Percentiles rank a stretch among this genome's conserved stretches.
phyloP scores from a whole-genome alignment of 2,113 vertebrate genomes.

The Phaethornis superciliosus region DNA sequence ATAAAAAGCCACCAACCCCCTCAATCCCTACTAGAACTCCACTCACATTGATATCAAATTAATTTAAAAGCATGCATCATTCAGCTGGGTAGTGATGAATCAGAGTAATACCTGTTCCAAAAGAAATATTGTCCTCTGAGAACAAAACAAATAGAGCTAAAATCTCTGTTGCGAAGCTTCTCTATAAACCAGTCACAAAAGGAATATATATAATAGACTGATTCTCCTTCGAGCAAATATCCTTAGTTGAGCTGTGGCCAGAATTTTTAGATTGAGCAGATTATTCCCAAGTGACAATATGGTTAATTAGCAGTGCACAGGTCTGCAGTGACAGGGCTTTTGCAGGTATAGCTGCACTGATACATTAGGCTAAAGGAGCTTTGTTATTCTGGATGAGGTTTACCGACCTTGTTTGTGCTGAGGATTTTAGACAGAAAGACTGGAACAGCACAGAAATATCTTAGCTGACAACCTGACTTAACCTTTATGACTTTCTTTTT shows the following conservation, averaged over 20 bases:
- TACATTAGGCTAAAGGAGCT: not conserved
- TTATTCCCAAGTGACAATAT: conserved; percentile 30
- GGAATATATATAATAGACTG: not conserved
- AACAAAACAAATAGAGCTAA: not conserved
- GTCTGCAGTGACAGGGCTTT: not conserved
- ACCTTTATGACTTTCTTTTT: not conserved
- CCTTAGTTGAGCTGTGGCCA: not conserved
- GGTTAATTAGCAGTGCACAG: conserved; percentile 12
- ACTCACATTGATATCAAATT: not conserved
- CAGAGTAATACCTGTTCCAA: not conserved
- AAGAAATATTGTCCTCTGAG: not conserved
- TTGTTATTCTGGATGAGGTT: not conserved
- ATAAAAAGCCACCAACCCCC: not conserved
- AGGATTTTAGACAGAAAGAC: not conserved
- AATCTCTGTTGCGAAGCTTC: not conserved
- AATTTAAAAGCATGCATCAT: conserved; percentile 13
- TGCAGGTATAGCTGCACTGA: not conserved
- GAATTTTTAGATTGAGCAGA: conserved; percentile 31
- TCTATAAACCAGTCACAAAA: not conserved
- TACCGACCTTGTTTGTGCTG: not conserved
- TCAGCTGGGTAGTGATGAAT: not conserved
- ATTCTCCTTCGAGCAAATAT: conserved; percentile 4
- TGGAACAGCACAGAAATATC: not conserved
- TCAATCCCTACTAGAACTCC: not conserved
- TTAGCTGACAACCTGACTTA: not conserved